These are phyloP conservation scores for Heterodera carotae DNA, from an alignment of 1,140 invertebrate species.

Conservation along the genomic window DNA sequence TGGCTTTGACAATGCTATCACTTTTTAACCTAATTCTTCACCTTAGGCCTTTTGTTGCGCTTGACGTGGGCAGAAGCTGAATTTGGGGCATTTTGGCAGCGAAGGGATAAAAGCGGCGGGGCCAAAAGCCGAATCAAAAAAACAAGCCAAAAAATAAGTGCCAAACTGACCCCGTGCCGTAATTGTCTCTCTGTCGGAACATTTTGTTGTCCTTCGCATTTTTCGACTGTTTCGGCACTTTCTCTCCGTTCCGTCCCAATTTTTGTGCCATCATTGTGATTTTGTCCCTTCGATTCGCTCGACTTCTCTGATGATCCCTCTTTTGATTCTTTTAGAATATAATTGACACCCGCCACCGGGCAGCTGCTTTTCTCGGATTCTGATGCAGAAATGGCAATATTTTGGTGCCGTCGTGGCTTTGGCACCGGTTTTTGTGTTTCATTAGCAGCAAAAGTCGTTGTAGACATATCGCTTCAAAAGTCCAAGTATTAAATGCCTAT, in stretches of 20 bases:
- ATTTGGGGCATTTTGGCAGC: background rate
- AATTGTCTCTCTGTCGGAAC: background rate
- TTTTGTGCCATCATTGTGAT: background rate
- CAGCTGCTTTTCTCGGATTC: background rate
- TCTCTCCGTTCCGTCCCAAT: background rate
- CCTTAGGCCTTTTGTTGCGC: background rate
- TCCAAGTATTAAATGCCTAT: no score
- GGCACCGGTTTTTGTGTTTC: background rate
- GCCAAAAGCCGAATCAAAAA: background rate
- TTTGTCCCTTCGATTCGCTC: background rate
- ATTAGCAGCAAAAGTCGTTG: background rate
- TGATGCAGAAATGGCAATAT: background rate
- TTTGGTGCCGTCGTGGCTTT: background rate
- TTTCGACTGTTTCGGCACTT: background rate
- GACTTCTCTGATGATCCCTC: background rate
- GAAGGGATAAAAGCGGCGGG: no score
- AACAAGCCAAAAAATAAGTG: background rate
- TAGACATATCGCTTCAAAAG: no score
- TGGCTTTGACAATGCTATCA: background rate
- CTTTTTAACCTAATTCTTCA: background rate
- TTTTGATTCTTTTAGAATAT: background rate
- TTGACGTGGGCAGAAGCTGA: background rate
- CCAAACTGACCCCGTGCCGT: background rate
- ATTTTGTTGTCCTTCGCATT: background rate
- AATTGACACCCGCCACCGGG: no score